These are phyloP conservation scores for Choristoneura fumiferana DNA, from an alignment of 1,140 invertebrate genomes.

Conservation along the genomic window DNA sequence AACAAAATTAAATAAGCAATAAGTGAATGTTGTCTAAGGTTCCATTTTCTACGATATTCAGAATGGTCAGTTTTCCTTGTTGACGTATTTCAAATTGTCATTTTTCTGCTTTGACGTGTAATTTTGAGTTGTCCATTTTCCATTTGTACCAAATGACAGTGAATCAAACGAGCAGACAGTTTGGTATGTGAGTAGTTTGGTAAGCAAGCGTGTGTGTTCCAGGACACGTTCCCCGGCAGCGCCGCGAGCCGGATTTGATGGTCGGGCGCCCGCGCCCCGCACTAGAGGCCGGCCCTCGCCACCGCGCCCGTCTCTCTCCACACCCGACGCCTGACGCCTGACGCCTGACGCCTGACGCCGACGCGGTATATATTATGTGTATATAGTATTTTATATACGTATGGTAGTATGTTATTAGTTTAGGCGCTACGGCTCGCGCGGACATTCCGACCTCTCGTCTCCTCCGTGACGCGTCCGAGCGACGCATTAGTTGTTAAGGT, in stretches of 20 bases:
- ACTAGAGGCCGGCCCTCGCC: not conserved
- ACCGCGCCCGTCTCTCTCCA: constrained; percentile 14
- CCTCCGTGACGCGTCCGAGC: not conserved
- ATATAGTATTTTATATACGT: constrained; percentile 40
- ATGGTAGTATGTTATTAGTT: constrained; percentile 14
- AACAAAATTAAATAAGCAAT: no score
- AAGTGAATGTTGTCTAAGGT: no score
- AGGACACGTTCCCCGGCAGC: constrained; percentile 54
- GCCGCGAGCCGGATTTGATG: constrained; percentile 63
- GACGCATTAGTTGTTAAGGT: constrained; percentile 35
- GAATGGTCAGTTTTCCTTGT: no score
- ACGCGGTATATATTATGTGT: constrained; percentile 20
- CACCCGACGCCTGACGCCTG: not conserved
- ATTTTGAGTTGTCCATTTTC: no score
- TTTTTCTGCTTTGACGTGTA: no score
- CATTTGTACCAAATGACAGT: no score
- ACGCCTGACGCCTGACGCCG: not conserved
- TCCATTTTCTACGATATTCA: no score
- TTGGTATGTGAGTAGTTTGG: no score
- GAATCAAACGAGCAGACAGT: no score
- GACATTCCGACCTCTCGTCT: constrained; percentile 18
- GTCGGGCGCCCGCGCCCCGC: constrained; percentile 26
- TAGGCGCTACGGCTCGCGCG: constrained; percentile 9
- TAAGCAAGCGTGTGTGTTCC: constrained; percentile 23
- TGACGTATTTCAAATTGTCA: no score